These are phyloP conservation scores for Callitettix versicolor DNA, from an alignment of 1,140 invertebrate species.

Conservation along the genomic window DNA sequence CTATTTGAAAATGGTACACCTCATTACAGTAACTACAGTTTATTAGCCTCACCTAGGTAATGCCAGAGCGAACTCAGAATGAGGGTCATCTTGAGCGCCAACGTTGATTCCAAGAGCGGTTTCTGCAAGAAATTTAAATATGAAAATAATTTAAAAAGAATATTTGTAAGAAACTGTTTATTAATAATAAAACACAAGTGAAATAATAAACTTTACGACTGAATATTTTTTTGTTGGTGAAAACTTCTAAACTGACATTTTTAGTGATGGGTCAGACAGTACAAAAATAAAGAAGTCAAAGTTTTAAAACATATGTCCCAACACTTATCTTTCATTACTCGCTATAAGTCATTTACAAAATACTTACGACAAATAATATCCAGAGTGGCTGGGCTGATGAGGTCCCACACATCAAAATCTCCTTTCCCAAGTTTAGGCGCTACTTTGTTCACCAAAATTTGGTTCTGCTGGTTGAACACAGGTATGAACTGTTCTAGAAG, in stretches of 20 bases:
- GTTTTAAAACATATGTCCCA: no score
- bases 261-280: no score
- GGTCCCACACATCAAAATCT: slow-evolving; percentile 31
- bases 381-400: slow-evolving; percentile 54
- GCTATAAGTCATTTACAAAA: no score
- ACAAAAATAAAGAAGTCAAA: no score
- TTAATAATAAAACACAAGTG: neutral
- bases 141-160: neutral
- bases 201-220: no score
- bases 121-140: slow-evolving; percentile 40
- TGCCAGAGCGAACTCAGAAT: slow-evolving; percentile 29
- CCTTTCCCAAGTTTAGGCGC: slow-evolving; percentile 28
- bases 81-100: slow-evolving; percentile 54
- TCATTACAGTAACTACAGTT: no score
- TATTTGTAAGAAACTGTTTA: no score
- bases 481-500: slow-evolving; percentile 64
- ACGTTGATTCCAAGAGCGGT: slow-evolving; percentile 74
- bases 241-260: no score
- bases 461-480: slow-evolving; percentile 61
- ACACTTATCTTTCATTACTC: no score
- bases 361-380: slow-evolving; percentile 69
- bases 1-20: no score
- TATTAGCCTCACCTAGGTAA: slow-evolving; percentile 23
- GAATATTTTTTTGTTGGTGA: no score
- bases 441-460: slow-evolving; percentile 44